Base-by-base conservation (phyloP, 2,113 vertebrate species). In the Nibea albiflora region DNA sequence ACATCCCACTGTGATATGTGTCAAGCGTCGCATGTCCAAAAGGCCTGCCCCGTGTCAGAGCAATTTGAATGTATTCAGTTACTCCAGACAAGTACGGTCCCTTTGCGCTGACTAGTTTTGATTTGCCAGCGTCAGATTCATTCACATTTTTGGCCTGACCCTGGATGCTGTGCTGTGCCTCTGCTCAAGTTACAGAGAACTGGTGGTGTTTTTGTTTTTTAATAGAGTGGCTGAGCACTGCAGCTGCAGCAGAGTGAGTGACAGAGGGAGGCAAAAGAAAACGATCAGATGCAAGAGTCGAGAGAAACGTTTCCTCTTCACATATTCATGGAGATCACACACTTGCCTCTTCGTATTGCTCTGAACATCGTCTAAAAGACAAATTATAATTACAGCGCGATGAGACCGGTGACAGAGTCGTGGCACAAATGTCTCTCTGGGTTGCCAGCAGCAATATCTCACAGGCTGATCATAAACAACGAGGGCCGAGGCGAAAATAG, bases 181-280 rank as follows among this genome's bases (percentile, higher is more conserved):
- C 46, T 16, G n/a, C 85, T 91, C 70, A 60, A 35, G 66, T 91
- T 91, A 87, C 87, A 64, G 10, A 24, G 17, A 71, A 54, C 46
- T 75, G 76, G 68, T 87, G 85, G 83, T 85, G 46, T n/a, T 39
- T 70, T 60, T 46, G 0, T 50, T 63, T 69, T 68, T 68, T 53
- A 24, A 28, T 22, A 8, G 39, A 78, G 42, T 14, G 61, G 47
- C 54, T 57, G 53, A 73, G 57, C 19, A 1, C 47, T 61, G 52
- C 58, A 74, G 57, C 79, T 62, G 62, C 4, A 70, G 14, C 15
- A 57, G 39, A 60, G 31, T 16, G 61, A 54, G 12, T 14, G 19
- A 74, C 46, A 77, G 1, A 49, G 11, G 17, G 9, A 17, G 0
- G 42, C 19, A 52, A 42, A 63, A 58, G 15, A 17, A 22, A 31